Base-by-base conservation (phyloP, 2,113 vertebrate species). In the Cryptomyrus ogoouensis region DNA sequence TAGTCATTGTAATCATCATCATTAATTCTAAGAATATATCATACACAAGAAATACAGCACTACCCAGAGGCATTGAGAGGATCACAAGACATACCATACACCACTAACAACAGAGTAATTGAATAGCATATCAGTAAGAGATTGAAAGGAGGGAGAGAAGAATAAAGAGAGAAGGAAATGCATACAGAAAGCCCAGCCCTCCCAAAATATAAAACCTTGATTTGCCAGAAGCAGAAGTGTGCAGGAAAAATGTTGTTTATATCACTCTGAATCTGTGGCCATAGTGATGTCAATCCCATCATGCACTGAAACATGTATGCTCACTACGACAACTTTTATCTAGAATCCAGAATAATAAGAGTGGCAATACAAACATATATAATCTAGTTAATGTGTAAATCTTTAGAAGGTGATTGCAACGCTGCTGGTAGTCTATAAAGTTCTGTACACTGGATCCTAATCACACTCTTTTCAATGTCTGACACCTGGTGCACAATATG, bases 1-100 rank as follows among this genome's bases (percentile, higher is more conserved):
- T 95, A 56, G 17, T 88, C 31, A 58, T 58, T 35, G 9, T 88
- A 27, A 74, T 88, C 91, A 92, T 94, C 91, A 95, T 95, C 93
- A 93, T 95, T 94, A 95, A 96, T 94, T 94, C 95, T 95, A 95
- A 94, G 93, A 93, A 95, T 96, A 96, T 95, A 93, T 95, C 94
- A 94, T 95, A 95, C 93, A 96, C 95, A 95, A 95, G 94, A 95
- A 95, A 95, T 95, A 96, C 95, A 95, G 93, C 95, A 95, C 95
- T 95, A 95, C 94, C 93, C 93, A 94, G 95, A 95, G 94, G 94
- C 92, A 91, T 95, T 95, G 93, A 94, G 94, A 95, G 93, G 93
- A 95, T 93, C 94, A 96, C 95, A 95, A 95, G 94, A 96, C 95
- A 94, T 94, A 88, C 87, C 94, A 94, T 95, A 95, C 94, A 95